These are phyloP conservation scores for Tylochromis polylepis DNA, from an alignment of 2,113 vertebrate genomes.

Conservation along the genomic window DNA sequence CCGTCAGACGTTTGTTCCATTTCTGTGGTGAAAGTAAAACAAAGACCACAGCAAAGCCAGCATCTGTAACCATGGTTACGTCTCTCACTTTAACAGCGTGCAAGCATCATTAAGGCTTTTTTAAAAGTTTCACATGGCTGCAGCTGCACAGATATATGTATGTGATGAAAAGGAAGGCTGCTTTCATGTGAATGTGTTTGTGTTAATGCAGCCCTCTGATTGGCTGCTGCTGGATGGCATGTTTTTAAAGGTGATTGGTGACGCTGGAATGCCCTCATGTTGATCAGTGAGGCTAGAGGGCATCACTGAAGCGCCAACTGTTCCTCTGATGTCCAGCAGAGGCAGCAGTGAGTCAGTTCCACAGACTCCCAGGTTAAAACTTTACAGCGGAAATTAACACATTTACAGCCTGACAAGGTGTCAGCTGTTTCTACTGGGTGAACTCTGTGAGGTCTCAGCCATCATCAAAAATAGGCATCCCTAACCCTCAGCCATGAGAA, in stretches of 20 bases:
- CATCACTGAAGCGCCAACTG: background rate
- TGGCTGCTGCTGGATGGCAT: background rate
- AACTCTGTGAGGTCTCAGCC: background rate
- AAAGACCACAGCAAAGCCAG: background rate
- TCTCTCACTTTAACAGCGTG: background rate
- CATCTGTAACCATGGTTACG: slow-evolving; percentile 25
- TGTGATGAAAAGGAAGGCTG: background rate
- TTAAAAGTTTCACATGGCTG: background rate
- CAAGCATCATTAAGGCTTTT: slow-evolving; percentile 29
- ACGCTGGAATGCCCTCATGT: background rate
- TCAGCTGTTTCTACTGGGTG: background rate
- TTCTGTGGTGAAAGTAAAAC: background rate
- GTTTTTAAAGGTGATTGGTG: background rate
- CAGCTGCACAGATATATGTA: background rate
- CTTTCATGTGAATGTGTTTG: background rate
- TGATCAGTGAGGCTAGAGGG: background rate
- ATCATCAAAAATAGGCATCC: background rate
- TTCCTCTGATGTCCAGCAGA: background rate
- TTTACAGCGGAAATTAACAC: background rate
- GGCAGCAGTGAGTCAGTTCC: background rate
- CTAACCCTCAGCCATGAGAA: background rate
- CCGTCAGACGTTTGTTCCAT: background rate
- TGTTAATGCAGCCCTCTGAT: slow-evolving; percentile 4
- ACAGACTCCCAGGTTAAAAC: background rate
- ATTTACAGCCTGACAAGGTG: background rate